phyloP scores from a whole-genome alignment of 2,888 invertebrate genomes.

The Coelopa pilipes region DNA sequence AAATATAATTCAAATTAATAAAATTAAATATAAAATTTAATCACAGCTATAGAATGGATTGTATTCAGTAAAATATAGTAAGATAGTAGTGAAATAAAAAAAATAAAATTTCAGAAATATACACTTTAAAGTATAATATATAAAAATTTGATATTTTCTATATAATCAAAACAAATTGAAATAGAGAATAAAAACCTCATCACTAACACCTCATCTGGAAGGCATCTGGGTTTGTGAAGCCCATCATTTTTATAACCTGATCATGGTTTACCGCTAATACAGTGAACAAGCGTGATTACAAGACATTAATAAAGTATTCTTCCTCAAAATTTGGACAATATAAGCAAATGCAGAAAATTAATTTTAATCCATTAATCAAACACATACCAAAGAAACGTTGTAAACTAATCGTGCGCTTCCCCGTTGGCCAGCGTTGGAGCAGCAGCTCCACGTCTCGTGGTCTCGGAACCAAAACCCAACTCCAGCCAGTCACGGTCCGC shows the following conservation, averaged over 20 bases:
- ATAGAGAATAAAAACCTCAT: neutral
- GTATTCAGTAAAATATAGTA: neutral
- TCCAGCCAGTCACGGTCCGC: no score
- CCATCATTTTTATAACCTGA: neutral
- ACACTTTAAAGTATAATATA: neutral
- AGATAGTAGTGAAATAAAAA: neutral
- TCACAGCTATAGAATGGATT: no score
- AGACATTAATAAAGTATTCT: slow-evolving; percentile 47
- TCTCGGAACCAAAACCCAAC: no score
- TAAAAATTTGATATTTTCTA: neutral
- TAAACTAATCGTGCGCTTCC: slow-evolving; percentile 25
- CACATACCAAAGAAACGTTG: slow-evolving; percentile 3
- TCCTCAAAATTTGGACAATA: slow-evolving; percentile 45
- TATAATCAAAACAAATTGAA: no score
- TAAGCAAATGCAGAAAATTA: slow-evolving; percentile 7
- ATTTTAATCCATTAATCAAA: slow-evolving; percentile 25
- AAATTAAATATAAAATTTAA: no score
- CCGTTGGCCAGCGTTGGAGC: neutral
- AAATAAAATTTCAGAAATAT: slow-evolving; percentile 3
- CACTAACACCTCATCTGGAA: neutral
- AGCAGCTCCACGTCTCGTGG: no score
- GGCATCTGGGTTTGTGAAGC: neutral
- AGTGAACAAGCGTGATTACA: slow-evolving; percentile 45
- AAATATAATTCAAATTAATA: slow-evolving; percentile 22
- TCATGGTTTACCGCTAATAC: neutral